These are phyloP conservation scores for Romanogobio albipinnatus DNA, from an alignment of 2,113 vertebrate species.

Conservation along the genomic window DNA sequence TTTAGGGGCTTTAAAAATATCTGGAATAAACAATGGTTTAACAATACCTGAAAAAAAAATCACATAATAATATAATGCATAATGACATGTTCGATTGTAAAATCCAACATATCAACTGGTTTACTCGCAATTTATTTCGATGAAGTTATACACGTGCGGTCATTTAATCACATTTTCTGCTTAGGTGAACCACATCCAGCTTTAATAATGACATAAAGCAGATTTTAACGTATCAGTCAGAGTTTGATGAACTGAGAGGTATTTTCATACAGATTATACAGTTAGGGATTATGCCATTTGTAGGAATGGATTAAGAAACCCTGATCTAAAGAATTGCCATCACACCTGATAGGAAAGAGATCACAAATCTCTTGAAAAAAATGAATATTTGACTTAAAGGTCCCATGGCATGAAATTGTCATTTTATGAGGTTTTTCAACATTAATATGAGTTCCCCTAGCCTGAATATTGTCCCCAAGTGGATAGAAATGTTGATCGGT, in stretches of 20 bases:
- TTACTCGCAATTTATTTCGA: slow-evolving; percentile 1
- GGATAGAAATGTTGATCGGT: too few relatives aligned
- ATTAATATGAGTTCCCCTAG: too few relatives aligned
- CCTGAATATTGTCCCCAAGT: too few relatives aligned
- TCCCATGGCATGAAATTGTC: too few relatives aligned
- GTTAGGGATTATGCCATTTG: slow-evolving; percentile 28
- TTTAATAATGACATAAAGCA: slow-evolving; percentile 23
- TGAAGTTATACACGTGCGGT: neutral
- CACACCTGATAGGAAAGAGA: neutral
- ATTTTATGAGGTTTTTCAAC: too few relatives aligned
- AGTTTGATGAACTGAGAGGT: slow-evolving; percentile 24
- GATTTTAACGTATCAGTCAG: slow-evolving; percentile 28
- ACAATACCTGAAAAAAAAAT: neutral
- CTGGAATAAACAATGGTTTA: neutral
- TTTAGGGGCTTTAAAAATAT: neutral
- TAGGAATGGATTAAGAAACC: neutral
- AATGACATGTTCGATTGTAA: slow-evolving; percentile 18
- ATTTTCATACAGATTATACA: slow-evolving; percentile 33
- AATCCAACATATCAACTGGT: slow-evolving; percentile 17
- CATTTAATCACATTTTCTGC: slow-evolving; percentile 33
- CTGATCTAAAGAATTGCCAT: neutral
- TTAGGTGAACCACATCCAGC: neutral
- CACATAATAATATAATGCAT: slow-evolving; percentile 9
- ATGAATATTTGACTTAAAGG: neutral
- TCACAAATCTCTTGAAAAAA: neutral